Conservation (phyloP, 1,140 invertebrate species). For the Tetraneura akinire region DNA sequence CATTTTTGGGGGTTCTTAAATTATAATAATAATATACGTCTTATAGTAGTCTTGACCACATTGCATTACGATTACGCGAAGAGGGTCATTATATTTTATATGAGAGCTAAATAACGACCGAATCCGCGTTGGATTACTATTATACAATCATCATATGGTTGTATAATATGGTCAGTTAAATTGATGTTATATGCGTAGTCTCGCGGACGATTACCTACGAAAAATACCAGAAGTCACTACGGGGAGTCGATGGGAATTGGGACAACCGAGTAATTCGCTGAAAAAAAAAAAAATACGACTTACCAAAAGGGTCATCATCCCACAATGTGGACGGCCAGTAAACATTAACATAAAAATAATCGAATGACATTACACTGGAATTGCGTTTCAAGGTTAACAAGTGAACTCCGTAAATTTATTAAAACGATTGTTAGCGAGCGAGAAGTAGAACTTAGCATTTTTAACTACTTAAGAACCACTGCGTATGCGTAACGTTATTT, state of each 20-base stretch:
- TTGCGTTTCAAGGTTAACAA: background rate
- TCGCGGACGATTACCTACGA: background rate
- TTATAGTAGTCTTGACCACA: background rate
- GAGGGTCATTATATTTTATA: background rate
- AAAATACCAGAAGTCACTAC: background rate
- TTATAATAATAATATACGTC: background rate
- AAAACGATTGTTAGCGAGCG: background rate
- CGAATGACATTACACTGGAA: no score
- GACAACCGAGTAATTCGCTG: background rate
- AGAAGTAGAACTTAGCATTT: background rate
- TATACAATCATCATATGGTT: background rate
- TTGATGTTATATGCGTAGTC: background rate
- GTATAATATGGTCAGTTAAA: slow-evolving; percentile 15
- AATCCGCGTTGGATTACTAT: slow-evolving; percentile 1
- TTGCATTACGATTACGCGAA: background rate
- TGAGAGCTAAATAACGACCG: background rate
- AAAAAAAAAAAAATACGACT: background rate
- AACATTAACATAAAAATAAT: background rate
- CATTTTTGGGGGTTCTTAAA: background rate
- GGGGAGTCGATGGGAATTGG: background rate
- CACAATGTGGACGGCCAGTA: slow-evolving; percentile 14
- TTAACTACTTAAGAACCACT: background rate
- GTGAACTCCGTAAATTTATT: background rate
- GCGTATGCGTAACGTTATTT: background rate
- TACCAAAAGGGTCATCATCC: background rate